A percentile compares a stretch with the other conserved stretches of the same genome.
Evolutionary conservation across 2,113 vertebrate genomes (phyloP).

Genomic region (Pterocles orientalis): DNA sequence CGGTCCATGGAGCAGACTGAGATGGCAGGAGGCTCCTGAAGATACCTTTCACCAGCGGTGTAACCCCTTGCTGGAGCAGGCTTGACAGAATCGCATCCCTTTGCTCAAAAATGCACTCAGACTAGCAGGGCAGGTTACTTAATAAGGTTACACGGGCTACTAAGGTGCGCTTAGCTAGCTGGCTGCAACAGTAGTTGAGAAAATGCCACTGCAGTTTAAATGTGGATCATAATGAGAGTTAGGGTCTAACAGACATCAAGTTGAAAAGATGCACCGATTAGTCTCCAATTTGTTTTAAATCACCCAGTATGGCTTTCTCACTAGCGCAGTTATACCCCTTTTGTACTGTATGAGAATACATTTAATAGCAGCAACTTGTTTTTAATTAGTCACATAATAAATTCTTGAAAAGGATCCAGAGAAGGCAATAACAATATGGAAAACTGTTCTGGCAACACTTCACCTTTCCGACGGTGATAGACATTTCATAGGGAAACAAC

Average conservation of each 20-base stretch:
- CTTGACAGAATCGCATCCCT: neutral
- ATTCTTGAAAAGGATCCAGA: neutral
- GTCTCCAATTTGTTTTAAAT: neutral
- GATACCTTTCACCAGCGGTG: neutral
- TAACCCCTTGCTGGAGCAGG: neutral
- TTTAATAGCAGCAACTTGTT: neutral
- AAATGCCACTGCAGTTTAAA: neutral
- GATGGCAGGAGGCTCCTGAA: neutral
- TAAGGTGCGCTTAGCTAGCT: neutral
- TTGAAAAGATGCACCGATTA: neutral
- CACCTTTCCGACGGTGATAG: no score
- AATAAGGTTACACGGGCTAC: neutral
- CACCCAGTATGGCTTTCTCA: rapidly evolving
- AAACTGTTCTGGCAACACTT: neutral
- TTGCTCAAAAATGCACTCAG: neutral
- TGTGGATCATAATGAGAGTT: neutral
- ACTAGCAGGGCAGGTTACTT: neutral
- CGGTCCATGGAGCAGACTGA: neutral
- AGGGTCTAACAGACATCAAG: neutral
- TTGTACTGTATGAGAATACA: neutral
- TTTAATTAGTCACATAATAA: neutral
- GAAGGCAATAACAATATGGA: neutral
- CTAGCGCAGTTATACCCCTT: neutral
- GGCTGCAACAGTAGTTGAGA: neutral
- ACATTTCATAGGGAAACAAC: neutral